A percentile compares a stretch with the other conserved stretches of the same genome.
phyloP scores from a whole-genome alignment of 2,888 invertebrate genomes.

The Selenia dentaria region DNA sequence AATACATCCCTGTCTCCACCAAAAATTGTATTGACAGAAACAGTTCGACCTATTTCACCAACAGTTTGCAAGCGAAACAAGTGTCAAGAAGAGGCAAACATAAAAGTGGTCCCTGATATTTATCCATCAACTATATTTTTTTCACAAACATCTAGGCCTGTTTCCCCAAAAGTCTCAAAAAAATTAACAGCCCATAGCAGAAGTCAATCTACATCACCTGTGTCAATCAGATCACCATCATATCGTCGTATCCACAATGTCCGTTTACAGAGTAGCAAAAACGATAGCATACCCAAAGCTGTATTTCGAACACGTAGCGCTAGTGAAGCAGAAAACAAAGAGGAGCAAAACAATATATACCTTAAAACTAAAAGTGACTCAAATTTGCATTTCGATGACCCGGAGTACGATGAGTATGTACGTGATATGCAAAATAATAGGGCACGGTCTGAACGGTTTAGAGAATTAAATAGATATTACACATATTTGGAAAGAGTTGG shows the following conservation, averaged over 20 bases:
- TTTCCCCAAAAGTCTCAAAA: slow-evolving; percentile 65
- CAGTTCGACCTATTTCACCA: slow-evolving; percentile 68
- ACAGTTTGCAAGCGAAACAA: slow-evolving; percentile 42
- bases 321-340: slow-evolving; percentile 83
- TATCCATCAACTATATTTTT: slow-evolving; percentile 60
- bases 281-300: slow-evolving; percentile 58
- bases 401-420: slow-evolving; percentile 88
- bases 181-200: slow-evolving; percentile 47
- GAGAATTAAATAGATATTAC: slow-evolving; percentile 94
- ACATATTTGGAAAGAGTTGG: slow-evolving; percentile 93
- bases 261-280: slow-evolving; percentile 65
- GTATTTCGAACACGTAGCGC: slow-evolving; percentile 87
- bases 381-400: slow-evolving; percentile 72
- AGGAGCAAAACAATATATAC: slow-evolving; percentile 34
- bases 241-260: slow-evolving; percentile 86
- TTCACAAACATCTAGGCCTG: slow-evolving; percentile 71
- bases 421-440: slow-evolving; percentile 87
- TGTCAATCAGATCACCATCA: slow-evolving; percentile 87
- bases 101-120: slow-evolving; percentile 43
- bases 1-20: slow-evolving; percentile 56
- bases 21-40: slow-evolving; percentile 66
- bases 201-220: slow-evolving; percentile 82
- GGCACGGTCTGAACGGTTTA: slow-evolving; percentile 91
- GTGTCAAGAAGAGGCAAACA: slow-evolving; percentile 37
- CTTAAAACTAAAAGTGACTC: slow-evolving; percentile 66